Evolutionary conservation across 1,140 invertebrate species (phyloP), one percentile per base, ranked within the genome.

Genomic region (Apocrypta bakeri): DNA sequence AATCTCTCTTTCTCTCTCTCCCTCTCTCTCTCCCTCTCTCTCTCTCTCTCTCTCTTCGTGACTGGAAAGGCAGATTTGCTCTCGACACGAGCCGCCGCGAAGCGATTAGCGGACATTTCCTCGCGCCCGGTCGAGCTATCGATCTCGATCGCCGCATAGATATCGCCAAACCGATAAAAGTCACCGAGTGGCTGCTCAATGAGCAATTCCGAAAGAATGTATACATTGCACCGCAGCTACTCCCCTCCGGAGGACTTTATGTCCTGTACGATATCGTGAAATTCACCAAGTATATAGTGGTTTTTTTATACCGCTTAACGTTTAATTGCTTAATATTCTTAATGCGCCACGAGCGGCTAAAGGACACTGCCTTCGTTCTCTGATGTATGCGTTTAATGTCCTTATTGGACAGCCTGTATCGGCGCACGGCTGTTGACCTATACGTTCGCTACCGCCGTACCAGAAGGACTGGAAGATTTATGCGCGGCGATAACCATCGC

Each of bases 101-200:
- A 75, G 75, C 78, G 83, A 85, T 84, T 85, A 79, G 76, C 83
- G 56, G 84, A 33, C 69, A 42, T 81, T 81, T 85, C 80, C 75
- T 78, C 84, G 24, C 74, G 29, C 42, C 40, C 42, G 33, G 25
- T 56, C 17, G 61, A 42, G 64, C 29, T 84, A 82, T 84, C 71
- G 79, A 82, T 84, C 84, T 84, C 72, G 75, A 82, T 85, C 83
- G 31, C 48, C 24, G 66, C 79, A 56, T 33, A 82, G 83, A 85
- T 84, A 82, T 63, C 27, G 64, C 29, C 42, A n/a, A n/a, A n/a
- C 78, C 66, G 78, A 81, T 83, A 78, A 81, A 31, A 64, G 33
- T 24, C 61, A 42, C 42, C 69, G 69, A n/a, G n/a, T n/a, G n/a
- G n/a, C n/a, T 25, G 63, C 63, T 11, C 12, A 66, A 73, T 69